Conservation (phyloP, 2,888 invertebrate genomes). For the Hypercompe scribonia region DNA sequence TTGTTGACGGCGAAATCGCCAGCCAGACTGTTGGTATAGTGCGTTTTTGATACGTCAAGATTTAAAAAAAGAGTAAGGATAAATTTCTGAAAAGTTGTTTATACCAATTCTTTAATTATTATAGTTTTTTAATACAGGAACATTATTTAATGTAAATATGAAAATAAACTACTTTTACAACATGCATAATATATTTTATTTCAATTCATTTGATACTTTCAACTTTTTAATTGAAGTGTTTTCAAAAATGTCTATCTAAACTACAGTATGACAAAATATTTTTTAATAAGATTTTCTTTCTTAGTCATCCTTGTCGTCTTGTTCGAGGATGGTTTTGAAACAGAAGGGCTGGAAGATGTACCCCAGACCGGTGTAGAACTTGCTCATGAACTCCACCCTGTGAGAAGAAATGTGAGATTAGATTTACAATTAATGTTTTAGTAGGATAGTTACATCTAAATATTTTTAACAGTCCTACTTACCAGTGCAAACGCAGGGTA, state of each 20-base stretch:
- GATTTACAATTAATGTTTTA: background rate
- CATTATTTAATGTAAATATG: conserved; percentile 27
- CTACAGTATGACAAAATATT: conserved; percentile 48
- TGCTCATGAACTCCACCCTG: conserved; percentile 99
- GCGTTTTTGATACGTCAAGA: background rate
- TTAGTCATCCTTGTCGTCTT: conserved; percentile 82
- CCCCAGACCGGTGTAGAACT: conserved; percentile 94
- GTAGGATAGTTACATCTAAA: no score
- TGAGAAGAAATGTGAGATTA: conserved; percentile 25
- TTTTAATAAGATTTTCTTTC: background rate
- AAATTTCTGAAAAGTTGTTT: background rate
- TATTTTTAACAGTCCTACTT: conserved; percentile 35
- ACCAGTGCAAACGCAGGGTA: conserved; percentile 99
- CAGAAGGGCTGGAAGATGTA: conserved; percentile 95
- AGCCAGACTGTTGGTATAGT: no score
- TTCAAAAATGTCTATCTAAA: conserved; percentile 67
- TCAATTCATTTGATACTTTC: conserved; percentile 65
- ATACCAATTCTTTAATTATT: background rate
- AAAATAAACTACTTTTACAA: conserved; percentile 62
- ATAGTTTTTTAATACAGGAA: background rate
- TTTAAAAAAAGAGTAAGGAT: background rate
- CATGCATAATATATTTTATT: conserved; percentile 74
- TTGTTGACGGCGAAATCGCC: no score
- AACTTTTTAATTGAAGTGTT: conserved; percentile 64
- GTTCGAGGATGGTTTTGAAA: conserved; percentile 91